phyloP scores from a whole-genome alignment of 2,888 invertebrate genomes.

The Dicranocentrus wangi region DNA sequence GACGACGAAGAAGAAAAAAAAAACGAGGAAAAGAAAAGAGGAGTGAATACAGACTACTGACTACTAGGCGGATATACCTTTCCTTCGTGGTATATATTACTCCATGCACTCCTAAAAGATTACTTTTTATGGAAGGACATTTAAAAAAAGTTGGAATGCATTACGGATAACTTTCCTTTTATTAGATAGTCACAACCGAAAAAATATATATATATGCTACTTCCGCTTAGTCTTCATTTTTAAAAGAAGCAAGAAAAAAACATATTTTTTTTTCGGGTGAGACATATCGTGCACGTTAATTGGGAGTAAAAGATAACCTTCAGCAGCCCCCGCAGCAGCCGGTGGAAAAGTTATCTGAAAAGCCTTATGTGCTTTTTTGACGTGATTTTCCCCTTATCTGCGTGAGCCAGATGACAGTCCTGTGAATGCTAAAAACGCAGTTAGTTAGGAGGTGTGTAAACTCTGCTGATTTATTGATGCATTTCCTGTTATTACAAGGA shows the following conservation, averaged over 20 bases:
- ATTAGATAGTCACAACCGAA: constrained; percentile 37
- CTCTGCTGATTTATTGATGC: constrained; percentile 23
- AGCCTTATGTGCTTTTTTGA: constrained; percentile 16
- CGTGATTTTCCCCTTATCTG: constrained; percentile 40
- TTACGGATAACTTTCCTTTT: constrained; percentile 42
- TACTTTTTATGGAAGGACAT: constrained; percentile 36
- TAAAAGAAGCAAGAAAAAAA: constrained; percentile 23
- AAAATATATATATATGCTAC: constrained; percentile 26
- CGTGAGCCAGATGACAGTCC: constrained; percentile 18
- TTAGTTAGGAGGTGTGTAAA: not conserved
- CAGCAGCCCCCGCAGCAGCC: constrained; percentile 17
- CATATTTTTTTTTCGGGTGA: constrained; percentile 1
- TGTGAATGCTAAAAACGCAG: not conserved
- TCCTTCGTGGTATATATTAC: not conserved
- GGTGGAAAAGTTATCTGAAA: constrained; percentile 12
- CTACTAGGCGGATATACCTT: no score
- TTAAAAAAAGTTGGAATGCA: constrained; percentile 39
- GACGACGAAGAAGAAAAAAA: no score
- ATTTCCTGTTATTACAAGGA: constrained; percentile 27
- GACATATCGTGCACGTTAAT: constrained; percentile 43
- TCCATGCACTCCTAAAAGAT: constrained; percentile 21
- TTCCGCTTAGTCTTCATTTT: constrained; percentile 23
- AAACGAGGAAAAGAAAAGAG: no score
- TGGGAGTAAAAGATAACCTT: constrained; percentile 51
- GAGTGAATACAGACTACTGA: no score